Conservation (phyloP, 37 sponge, comb jelly and placozoan species). For the Spongia lamella region DNA sequence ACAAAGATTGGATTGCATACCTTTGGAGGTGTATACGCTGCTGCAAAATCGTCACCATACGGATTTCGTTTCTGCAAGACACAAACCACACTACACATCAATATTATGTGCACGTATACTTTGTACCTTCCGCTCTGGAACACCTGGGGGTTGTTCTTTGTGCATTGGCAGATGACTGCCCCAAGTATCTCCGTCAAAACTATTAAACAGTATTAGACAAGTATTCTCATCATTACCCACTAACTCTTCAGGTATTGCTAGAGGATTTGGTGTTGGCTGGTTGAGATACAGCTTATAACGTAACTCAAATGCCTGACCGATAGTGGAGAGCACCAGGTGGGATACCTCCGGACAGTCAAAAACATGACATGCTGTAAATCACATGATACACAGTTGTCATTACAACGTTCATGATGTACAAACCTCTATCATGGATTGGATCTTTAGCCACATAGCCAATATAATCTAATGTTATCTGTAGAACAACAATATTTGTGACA, state of each 20-base stretch:
- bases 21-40: no score
- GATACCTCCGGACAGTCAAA: constrained; percentile 71
- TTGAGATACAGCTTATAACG: constrained; percentile 76
- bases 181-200: no score
- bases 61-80: no score
- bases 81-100: no score
- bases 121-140: no score
- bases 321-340: constrained; percentile 68
- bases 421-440: constrained; percentile 67
- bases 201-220: not conserved
- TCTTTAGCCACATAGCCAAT: constrained; percentile 89
- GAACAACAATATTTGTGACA: not conserved
- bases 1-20: no score
- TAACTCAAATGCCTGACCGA: constrained; percentile 89
- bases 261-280: constrained; percentile 18
- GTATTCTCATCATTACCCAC: not conserved
- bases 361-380: constrained; percentile 74
- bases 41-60: no score
- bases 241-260: not conserved
- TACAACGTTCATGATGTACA: not conserved
- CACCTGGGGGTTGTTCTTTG: no score
- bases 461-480: constrained; percentile 60
- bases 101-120: no score
- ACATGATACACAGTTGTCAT: not conserved
- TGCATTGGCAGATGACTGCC: no score